A percentile compares a stretch with the other conserved stretches of the same genome.
Conservation (phyloP, 1,140 invertebrate species). For the Spodoptera frugiperda region DNA sequence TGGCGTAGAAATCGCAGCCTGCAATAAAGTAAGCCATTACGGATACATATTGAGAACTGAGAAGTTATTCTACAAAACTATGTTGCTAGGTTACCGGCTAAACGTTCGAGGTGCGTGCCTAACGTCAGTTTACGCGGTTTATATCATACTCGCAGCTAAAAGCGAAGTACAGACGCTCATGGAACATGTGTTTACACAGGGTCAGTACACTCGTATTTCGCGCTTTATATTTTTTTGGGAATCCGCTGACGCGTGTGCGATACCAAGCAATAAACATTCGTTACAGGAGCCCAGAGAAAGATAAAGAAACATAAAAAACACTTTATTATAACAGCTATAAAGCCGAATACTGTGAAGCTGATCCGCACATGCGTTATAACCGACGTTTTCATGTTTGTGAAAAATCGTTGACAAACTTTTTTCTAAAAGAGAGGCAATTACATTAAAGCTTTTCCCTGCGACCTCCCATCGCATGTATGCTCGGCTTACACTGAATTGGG, state of each 20-base stretch:
- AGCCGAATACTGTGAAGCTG: slow-evolving; percentile 26
- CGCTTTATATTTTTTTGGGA: slow-evolving; percentile 50
- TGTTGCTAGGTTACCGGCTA: slow-evolving; percentile 24
- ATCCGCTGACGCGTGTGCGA: slow-evolving; percentile 53
- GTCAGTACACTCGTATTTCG: slow-evolving; percentile 43
- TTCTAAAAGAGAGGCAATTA: slow-evolving; percentile 45
- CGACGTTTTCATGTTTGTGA: slow-evolving; percentile 41
- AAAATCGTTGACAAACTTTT: slow-evolving; percentile 47
- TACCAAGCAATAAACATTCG: slow-evolving; percentile 60
- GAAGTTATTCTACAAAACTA: slow-evolving; percentile 27
- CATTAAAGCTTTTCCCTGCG: slow-evolving; percentile 32
- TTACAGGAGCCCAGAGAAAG: slow-evolving; percentile 49
- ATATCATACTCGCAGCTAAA: slow-evolving; percentile 18
- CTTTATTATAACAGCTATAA: slow-evolving; percentile 43
- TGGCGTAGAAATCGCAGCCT: slow-evolving; percentile 10
- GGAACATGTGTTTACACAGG: slow-evolving; percentile 53
- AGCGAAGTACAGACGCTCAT: slow-evolving; percentile 39
- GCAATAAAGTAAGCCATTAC: slow-evolving; percentile 31
- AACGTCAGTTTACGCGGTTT: slow-evolving; percentile 31
- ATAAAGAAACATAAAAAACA: slow-evolving; percentile 45
- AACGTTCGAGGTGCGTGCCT: slow-evolving; percentile 21
- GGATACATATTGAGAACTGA: slow-evolving; percentile 32
- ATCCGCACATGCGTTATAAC: slow-evolving; percentile 27
- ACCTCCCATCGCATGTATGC: slow-evolving; percentile 43
- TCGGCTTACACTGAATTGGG: slow-evolving; percentile 49